Evolutionary conservation across 2,113 vertebrate genomes (phyloP), one percentile per base, ranked within the genome.

Genomic region (Boulengeromyrus knoepffleri): DNA sequence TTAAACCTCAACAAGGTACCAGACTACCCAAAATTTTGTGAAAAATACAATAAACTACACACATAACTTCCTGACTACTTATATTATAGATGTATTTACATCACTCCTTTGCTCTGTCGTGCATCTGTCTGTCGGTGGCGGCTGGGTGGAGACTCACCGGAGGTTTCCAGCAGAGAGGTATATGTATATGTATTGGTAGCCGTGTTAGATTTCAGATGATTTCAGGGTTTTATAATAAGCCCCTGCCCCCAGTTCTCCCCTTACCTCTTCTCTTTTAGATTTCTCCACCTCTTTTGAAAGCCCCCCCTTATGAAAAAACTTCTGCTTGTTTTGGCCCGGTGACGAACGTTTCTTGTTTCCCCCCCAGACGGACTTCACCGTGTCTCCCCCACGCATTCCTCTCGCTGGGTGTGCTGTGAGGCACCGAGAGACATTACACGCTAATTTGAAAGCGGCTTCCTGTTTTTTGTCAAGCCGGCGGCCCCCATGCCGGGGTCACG

Each of bases 171-270:
- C 89, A 89, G 89, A 92, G 91, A 80, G 90, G 46, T 5, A 89
- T 66, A 91, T 70, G 46, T 4, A 89, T 56, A 91, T 70, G 13
- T 91, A 90, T 87, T 89, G 91, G 92, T 91, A 91, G 90, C 94
- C 93, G 94, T 91, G 91, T 94, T 93, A 91, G 92, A 92, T 95
- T 92, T 92, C 91, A 94, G 93, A 93, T 45, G 50, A 88, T 56
- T 88, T 93, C 39, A 52, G 91, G 90, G 88, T 91, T 47, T 90
- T 91, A 92, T 94, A 93, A 91, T 90, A 88, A 85, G 91, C 52
- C 90, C 31, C 85, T 89, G 39, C 9, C 91, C 86, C 85, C 42
- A 42, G 39, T 62, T 45, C 52, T 70, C 90, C 90, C 85, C 49
- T 88, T 90, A 91, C 87, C 90, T 93, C 92, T 89, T 90, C 70